Base-by-base conservation (phyloP, 2,797 vertebrate genomes). In the Prunella strophiata region DNA sequence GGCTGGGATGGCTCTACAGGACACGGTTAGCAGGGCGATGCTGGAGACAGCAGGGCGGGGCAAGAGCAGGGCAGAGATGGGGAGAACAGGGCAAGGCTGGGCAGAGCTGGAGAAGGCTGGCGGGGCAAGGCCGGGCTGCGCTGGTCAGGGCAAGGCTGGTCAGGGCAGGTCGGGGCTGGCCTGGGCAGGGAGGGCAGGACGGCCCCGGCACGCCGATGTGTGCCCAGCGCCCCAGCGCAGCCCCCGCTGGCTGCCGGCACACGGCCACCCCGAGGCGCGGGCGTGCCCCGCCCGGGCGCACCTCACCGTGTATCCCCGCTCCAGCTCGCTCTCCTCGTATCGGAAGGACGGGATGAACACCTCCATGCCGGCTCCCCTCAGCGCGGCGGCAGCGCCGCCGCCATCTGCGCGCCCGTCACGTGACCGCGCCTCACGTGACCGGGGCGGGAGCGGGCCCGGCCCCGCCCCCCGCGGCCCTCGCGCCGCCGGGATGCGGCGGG, bases 241-340 rank as follows among this genome's bases (percentile, higher is more conserved):
- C 10, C 34, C 40, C 26, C 4, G 18, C 26, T 30, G n/a, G 23
- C 45, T 20, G 32, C n/a, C 26, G 26, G 32, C 36, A 43, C 32
- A 65, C 2, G 47, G 25, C 13, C 30, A 15, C 18, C 71, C 23
- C 50, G 45, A 87, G 71, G 42, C 36, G 26, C 23, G 55, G 67
- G 76, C 34, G n/a, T 47, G 51, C 19, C 43, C 62, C 51, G 47
- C 74, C 71, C 68, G 12, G 55, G 67, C 76, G 63, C 73, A 84
- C 91, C 99, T 99, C 98, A 99, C 99, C 98, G 99, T 99, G 98
- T 98, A 99, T 63, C 99, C 99, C 94, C 98, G 98, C 96, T 99
- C 99, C 88, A 98, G 93, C 38, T 98, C 98, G 97, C 97, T 99
- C 97, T 99, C 99, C 94, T 99, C 99, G 29, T 98, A 98, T 57